Conservation (phyloP, 2,797 vertebrate genomes). For the Siniperca obscura region DNA sequence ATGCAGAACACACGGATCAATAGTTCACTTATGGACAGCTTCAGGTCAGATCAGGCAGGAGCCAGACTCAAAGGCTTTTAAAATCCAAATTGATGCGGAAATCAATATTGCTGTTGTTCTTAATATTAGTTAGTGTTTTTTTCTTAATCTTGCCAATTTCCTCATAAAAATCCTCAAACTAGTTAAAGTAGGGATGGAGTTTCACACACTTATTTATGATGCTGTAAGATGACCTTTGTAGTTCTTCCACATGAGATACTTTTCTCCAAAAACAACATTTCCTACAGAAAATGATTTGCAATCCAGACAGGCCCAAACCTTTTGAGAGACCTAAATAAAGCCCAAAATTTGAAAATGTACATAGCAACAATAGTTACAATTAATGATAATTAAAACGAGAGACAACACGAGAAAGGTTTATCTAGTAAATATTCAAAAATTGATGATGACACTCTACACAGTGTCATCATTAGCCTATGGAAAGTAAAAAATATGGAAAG, state of each 20-base stretch:
- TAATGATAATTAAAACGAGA: background rate
- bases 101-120: background rate
- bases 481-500: background rate
- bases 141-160: background rate
- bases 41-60: background rate
- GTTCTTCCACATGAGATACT: background rate
- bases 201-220: background rate
- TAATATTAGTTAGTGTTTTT: background rate
- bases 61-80: background rate
- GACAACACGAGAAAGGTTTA: background rate
- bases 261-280: background rate
- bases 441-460: background rate
- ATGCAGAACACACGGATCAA: constrained; percentile 45
- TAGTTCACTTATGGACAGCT: constrained; percentile 33
- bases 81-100: background rate
- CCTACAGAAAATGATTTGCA: background rate
- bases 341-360: background rate
- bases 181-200: background rate
- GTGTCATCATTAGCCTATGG: background rate
- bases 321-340: background rate
- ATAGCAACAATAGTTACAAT: background rate
- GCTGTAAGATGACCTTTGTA: background rate
- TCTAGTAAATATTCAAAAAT: background rate
- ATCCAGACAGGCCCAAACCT: background rate
- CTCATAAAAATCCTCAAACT: background rate